Conservation (phyloP, 2,113 vertebrate species). For the Prietella phreatophila region DNA sequence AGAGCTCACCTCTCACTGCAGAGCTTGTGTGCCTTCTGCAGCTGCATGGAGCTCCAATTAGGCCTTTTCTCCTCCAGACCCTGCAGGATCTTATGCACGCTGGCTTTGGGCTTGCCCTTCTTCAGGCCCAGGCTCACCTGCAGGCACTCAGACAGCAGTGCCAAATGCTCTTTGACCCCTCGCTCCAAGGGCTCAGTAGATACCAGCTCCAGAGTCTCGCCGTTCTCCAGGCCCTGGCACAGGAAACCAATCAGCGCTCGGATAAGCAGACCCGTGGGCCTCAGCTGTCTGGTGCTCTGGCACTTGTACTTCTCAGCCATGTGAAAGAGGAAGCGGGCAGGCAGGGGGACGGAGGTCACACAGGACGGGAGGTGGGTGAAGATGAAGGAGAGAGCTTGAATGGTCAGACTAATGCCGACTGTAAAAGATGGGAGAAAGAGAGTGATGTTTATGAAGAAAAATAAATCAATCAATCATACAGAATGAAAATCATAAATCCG, state of each 20-base stretch:
- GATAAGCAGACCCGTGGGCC: slow-evolving; percentile 83
- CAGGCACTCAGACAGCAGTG: slow-evolving; percentile 83
- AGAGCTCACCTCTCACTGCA: slow-evolving; percentile 81
- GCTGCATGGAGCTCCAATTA: slow-evolving; percentile 85
- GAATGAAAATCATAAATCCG: not conserved
- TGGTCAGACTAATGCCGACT: slow-evolving; percentile 77
- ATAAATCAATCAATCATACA: not conserved
- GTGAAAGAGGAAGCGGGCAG: slow-evolving; percentile 90
- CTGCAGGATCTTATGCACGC: slow-evolving; percentile 83
- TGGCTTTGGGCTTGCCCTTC: slow-evolving; percentile 78
- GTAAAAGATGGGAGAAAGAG: slow-evolving; percentile 23
- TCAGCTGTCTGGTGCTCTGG: slow-evolving; percentile 80
- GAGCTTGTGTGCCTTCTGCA: slow-evolving; percentile 84
- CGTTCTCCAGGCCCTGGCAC: slow-evolving; percentile 84
- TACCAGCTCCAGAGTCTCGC: slow-evolving; percentile 79
- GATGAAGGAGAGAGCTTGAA: slow-evolving; percentile 88
- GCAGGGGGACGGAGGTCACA: slow-evolving; percentile 86
- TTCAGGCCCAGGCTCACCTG: slow-evolving; percentile 79
- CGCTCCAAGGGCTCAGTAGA: slow-evolving; percentile 79
- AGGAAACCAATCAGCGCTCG: slow-evolving; percentile 85
- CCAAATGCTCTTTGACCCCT: slow-evolving; percentile 81
- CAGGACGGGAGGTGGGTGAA: slow-evolving; percentile 88
- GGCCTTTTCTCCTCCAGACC: slow-evolving; percentile 83
- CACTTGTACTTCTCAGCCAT: slow-evolving; percentile 86
- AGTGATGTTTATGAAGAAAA: not conserved